Evolutionary conservation across 1,140 invertebrate genomes (phyloP), one percentile per base, ranked within the genome.

Genomic region (Leptonema lineaticorne): DNA sequence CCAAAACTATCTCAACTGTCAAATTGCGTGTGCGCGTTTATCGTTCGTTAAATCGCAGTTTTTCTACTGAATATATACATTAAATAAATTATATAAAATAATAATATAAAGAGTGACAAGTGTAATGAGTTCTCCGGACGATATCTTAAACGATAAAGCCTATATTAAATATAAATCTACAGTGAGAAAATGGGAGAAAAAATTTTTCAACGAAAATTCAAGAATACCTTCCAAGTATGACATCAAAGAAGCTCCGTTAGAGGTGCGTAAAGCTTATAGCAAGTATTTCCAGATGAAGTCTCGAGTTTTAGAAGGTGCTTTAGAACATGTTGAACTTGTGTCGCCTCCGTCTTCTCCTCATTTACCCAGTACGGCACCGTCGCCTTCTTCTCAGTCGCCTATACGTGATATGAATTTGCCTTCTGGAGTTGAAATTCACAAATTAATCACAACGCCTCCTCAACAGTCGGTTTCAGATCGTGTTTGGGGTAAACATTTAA

Each of bases 261-360:
- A 86, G 62, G 89, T 93, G 45, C 85, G 87, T 74, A 83, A 90
- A 75, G 89, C 91, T 0, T 94, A 94, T 72, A 90, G 90, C 78
- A 88, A 86, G 71, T 93, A 94, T 77, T 92, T 90, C 81, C 85
- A 89, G 72, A 75, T 92, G 1, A 93, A 93, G 82, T 90, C 89
- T 27, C 80, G 82, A 48, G 86, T 86, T 46, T 81, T 92, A 29
- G 89, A 91, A 75, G 85, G 88, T 71, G 89, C 87, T 6, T 78
- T 92, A 8, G 76, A 81, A 37, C n/a, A n/a, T n/a, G 75, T 41
- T 9, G 50, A 81, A 58, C 81, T 82, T 71, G 75, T 78, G 20
- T 57, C 53, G 2, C 57, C 48, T 59, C 76, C 68, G 75, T 79
- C 59, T 74, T 75, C 53, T n/a, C 53, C 26, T 8, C n/a, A n/a